A percentile compares a stretch with the other conserved stretches of the same genome.
Conservation (phyloP, 2,113 vertebrate genomes). For the Polypterus bichir region DNA sequence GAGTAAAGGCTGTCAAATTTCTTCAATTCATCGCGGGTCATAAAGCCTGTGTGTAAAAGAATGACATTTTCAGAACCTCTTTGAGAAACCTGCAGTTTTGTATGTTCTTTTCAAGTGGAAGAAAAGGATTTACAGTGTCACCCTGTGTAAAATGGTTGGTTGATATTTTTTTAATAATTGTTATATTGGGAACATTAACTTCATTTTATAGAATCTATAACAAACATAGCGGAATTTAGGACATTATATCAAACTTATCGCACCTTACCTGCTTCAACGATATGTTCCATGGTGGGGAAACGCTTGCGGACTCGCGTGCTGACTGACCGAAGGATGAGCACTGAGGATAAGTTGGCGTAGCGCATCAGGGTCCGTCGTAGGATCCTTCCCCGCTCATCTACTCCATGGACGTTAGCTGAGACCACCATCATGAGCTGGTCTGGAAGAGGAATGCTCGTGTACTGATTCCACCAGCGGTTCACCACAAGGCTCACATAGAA, state of each 20-base stretch:
- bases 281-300: conserved; percentile 66
- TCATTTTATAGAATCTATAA: no score
- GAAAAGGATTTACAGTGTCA: no score
- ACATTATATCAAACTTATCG: no score
- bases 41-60: conserved; percentile 52
- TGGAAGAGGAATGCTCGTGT: conserved; percentile 77
- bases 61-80: no score
- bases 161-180: no score
- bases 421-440: conserved; percentile 83
- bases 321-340: conserved; percentile 72
- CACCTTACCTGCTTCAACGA: conserved; percentile 63
- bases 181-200: no score
- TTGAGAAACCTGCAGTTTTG: no score
- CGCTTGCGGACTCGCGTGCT: conserved; percentile 71
- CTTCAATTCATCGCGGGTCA: conserved; percentile 57
- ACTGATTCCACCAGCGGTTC: conserved; percentile 82
- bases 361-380: conserved; percentile 67
- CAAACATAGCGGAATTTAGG: no score
- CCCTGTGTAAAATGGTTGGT: no score
- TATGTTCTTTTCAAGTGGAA: no score
- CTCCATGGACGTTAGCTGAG: conserved; percentile 68
- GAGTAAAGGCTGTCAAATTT: conserved; percentile 67
- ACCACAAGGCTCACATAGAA: conserved; percentile 76
- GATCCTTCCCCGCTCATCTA: conserved; percentile 64
- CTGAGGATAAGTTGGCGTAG: conserved; percentile 67